These are phyloP conservation scores for Xestia rhomboidea DNA, from an alignment of 2,888 invertebrate species.

Conservation along the genomic window DNA sequence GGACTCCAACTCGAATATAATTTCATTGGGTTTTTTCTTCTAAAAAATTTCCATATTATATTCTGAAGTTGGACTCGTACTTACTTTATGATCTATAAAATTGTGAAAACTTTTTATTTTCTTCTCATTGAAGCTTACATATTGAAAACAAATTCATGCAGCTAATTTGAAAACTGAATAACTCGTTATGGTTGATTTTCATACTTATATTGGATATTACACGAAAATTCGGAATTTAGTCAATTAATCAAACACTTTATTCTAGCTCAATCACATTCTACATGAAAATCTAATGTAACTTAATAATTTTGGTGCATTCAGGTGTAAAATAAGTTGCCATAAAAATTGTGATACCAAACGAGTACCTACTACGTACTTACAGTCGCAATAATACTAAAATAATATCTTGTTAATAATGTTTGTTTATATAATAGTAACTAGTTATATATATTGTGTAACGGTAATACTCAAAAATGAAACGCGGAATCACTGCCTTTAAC, in stretches of 20 bases:
- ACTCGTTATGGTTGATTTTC: not conserved
- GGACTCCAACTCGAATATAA: slow-evolving; percentile 5
- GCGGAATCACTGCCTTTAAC: slow-evolving; percentile 88
- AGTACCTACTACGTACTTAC: slow-evolving; percentile 67
- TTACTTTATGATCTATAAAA: not conserved
- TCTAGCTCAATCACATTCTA: not conserved
- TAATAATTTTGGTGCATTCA: slow-evolving; percentile 55
- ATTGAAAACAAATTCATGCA: not conserved
- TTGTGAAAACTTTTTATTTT: not conserved
- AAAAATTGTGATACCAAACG: slow-evolving; percentile 88
- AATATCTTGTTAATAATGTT: slow-evolving; percentile 68
- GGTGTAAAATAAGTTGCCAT: slow-evolving; percentile 80
- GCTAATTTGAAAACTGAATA: not conserved
- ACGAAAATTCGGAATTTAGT: slow-evolving; percentile 1
- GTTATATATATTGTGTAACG: slow-evolving; percentile 68
- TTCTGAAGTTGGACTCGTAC: slow-evolving; percentile 4
- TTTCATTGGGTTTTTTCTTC: slow-evolving; percentile 32
- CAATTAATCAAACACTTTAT: slow-evolving; percentile 13
- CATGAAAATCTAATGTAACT: not conserved
- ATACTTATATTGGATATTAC: not conserved
- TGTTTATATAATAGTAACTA: slow-evolving; percentile 68
- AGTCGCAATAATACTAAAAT: slow-evolving; percentile 67
- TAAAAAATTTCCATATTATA: slow-evolving; percentile 27
- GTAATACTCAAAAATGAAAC: slow-evolving; percentile 86
- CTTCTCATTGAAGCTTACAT: not conserved